Percentiles rank a stretch among this genome's conserved stretches.
These are phyloP conservation scores for Manis javanica DNA, from an alignment of 2,797 vertebrate genomes.

Conservation along the genomic window DNA sequence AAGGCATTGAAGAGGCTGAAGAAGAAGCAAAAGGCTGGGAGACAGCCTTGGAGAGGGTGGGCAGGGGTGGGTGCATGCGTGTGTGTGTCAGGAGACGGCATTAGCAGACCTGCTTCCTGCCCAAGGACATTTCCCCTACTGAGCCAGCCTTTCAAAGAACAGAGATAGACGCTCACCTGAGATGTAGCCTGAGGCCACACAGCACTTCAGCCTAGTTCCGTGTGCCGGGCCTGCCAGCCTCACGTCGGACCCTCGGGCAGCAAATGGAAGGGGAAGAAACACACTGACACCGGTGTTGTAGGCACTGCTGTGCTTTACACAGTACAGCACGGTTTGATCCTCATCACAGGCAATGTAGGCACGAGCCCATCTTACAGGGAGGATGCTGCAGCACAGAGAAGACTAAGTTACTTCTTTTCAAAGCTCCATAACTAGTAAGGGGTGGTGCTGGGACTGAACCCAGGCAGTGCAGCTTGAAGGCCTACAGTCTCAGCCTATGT, in stretches of 20 bases:
- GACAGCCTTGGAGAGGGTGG: slow-evolving; percentile 2
- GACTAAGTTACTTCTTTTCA: not conserved
- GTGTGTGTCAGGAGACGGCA: too few relatives aligned
- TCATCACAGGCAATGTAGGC: not conserved
- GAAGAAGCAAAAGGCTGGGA: slow-evolving; percentile 19
- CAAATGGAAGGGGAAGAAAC: not conserved
- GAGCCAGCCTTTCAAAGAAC: not conserved
- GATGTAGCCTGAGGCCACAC: not conserved
- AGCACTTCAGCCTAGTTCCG: not conserved
- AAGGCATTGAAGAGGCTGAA: slow-evolving; percentile 71
- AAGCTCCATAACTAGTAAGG: not conserved
- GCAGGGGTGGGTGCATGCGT: not conserved
- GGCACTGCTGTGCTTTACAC: not conserved
- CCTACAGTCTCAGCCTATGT: not conserved
- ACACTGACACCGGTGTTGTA: not conserved
- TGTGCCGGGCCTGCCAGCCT: not conserved
- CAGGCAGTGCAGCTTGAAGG: not conserved
- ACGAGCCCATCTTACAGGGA: not conserved
- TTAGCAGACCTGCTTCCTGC: not conserved
- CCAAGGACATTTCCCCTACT: slow-evolving; percentile 21
- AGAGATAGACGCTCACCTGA: not conserved
- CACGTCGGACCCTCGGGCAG: not conserved
- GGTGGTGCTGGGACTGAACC: not conserved
- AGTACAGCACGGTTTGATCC: not conserved
- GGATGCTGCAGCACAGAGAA: not conserved